A percentile compares a stretch with the other conserved stretches of the same genome.
These are phyloP conservation scores for Manduca sexta DNA, from an alignment of 1,140 invertebrate genomes.

Conservation along the genomic window DNA sequence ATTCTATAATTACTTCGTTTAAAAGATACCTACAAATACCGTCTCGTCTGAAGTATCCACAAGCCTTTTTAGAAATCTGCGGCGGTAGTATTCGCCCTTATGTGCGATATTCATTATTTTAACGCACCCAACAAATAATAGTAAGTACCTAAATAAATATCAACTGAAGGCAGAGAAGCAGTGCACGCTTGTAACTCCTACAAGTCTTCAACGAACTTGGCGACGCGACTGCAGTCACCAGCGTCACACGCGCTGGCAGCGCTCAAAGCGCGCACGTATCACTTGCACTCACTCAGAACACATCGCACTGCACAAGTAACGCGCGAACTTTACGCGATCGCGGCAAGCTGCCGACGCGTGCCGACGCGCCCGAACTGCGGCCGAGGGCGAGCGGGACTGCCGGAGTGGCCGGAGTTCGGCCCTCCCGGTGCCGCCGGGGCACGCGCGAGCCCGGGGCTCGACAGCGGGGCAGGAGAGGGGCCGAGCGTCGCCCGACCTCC, in stretches of 20 bases:
- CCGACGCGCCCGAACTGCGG: conserved; percentile 10
- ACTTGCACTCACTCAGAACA: not conserved
- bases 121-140: not conserved
- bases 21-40: too few relatives aligned
- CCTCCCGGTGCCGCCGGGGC: conserved; percentile 7
- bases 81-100: not conserved
- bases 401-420: conserved; percentile 9
- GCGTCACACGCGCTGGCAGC: too few relatives aligned
- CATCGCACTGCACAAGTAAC: not conserved
- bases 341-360: conserved; percentile 1
- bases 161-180: too few relatives aligned
- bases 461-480: conserved; percentile 4
- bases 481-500: conserved; percentile 14
- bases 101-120: not conserved
- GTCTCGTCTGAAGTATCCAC: too few relatives aligned
- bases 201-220: too few relatives aligned
- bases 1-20: too few relatives aligned
- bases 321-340: not conserved
- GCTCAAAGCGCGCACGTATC: too few relatives aligned
- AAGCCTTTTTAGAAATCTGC: too few relatives aligned
- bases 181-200: too few relatives aligned
- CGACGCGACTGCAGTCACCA: too few relatives aligned
- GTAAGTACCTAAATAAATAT: too few relatives aligned
- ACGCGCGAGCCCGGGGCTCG: not conserved
- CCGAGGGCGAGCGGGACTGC: conserved; percentile 7